Percentiles rank a stretch among this genome's conserved stretches.
Conservation (phyloP, 2,113 vertebrate genomes). For the Hoplias malabaricus region DNA sequence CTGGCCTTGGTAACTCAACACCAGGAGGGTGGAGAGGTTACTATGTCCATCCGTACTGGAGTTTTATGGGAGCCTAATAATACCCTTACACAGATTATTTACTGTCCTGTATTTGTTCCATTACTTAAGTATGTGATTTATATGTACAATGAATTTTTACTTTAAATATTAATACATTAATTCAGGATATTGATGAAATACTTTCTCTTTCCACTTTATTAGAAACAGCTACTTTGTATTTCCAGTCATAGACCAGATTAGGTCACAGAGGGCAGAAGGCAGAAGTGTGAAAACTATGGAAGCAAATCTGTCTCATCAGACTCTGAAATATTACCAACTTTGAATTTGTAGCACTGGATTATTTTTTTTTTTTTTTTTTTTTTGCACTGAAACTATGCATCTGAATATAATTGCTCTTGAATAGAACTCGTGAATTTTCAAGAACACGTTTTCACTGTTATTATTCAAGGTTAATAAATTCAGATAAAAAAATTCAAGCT, state of each 20-base stretch:
- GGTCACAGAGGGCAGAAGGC: no score
- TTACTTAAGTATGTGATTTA: slow-evolving; percentile 11
- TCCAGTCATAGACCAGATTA: not conserved
- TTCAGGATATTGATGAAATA: not conserved
- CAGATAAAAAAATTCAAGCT: no score
- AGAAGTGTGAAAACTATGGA: no score
- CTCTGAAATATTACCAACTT: no score
- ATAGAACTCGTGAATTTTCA: no score
- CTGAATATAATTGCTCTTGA: no score
- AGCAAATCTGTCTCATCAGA: no score
- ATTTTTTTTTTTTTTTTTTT: no score
- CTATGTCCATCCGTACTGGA: not conserved
- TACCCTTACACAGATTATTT: not conserved
- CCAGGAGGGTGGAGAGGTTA: slow-evolving; percentile 7
- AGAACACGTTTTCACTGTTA: no score
- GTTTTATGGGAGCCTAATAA: slow-evolving; percentile 17
- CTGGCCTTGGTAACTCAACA: slow-evolving; percentile 42
- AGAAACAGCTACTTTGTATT: not conserved
- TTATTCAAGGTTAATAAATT: no score
- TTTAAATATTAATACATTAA: not conserved
- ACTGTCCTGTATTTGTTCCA: slow-evolving; percentile 9
- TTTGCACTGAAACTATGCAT: no score
- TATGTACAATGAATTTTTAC: not conserved
- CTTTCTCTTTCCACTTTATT: not conserved
- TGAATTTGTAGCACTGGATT: no score